Evolutionary conservation across 2,888 invertebrate species (phyloP).

Genomic region (Nephrotoma appendiculata): DNA sequence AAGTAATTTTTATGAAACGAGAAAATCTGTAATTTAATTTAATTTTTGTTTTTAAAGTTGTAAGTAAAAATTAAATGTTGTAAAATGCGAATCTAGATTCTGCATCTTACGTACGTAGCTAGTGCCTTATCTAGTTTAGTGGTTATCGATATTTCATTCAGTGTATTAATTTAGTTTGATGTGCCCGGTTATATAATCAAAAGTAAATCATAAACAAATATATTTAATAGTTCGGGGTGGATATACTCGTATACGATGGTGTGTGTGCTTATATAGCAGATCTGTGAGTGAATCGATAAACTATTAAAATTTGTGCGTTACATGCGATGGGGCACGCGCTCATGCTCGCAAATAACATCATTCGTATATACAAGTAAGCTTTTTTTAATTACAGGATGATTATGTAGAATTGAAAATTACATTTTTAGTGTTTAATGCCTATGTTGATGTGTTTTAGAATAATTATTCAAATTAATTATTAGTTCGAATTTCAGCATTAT

Average conservation of each 20-base stretch:
- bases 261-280: neutral
- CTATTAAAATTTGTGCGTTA: neutral
- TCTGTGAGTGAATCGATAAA: neutral
- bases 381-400: neutral
- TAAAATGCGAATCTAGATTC: neutral
- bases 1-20: neutral
- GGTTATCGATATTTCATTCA: neutral
- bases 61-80: neutral
- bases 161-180: neutral
- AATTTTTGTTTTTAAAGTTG: neutral
- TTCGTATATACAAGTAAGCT: neutral
- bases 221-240: neutral
- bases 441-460: neutral
- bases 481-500: neutral
- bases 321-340: neutral
- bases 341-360: no score
- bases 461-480: neutral
- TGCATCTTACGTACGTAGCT: neutral
- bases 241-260: neutral
- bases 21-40: neutral
- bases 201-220: neutral
- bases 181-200: no score
- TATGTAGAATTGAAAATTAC: neutral
- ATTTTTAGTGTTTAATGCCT: neutral
- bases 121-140: neutral